Conservation (phyloP, 1,140 invertebrate genomes). For the Scylla paramamosain region DNA sequence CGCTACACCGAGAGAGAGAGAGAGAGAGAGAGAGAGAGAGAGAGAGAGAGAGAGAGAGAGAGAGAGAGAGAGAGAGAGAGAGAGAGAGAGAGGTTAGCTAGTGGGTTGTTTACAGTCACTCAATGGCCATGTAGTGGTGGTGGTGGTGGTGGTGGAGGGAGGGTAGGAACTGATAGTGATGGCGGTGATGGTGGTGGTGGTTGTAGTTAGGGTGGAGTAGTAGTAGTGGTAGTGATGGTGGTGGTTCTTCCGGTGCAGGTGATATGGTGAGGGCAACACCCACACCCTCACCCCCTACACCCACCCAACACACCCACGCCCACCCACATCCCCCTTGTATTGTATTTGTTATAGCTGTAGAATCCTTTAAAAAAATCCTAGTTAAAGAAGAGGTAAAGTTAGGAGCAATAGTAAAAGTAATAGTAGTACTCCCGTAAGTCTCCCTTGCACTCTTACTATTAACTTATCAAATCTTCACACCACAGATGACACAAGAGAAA, state of each 20-base stretch:
- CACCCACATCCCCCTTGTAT: too few species aligned
- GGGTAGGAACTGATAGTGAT: not conserved
- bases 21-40: too few species aligned
- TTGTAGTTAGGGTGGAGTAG: not conserved
- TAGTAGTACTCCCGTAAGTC: too few species aligned
- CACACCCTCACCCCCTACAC: too few species aligned
- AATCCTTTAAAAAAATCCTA: too few species aligned
- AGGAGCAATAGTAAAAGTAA: too few species aligned
- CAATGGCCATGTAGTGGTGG: not conserved
- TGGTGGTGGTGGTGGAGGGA: not conserved
- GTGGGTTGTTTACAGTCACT: not conserved
- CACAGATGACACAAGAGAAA: not conserved
- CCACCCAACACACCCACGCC: too few species aligned
- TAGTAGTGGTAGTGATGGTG: not conserved
- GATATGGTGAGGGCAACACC: not conserved
- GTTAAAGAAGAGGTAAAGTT: too few species aligned
- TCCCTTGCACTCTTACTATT: too few species aligned
- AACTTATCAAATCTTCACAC: too few species aligned
- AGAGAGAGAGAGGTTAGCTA: not conserved
- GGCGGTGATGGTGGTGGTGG: not conserved
- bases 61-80: slow-evolving; percentile 20
- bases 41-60: slow-evolving; percentile 4
- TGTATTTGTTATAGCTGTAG: too few species aligned
- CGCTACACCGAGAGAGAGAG: too few species aligned
- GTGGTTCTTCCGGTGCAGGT: not conserved